Evolutionary conservation across 2,888 invertebrate genomes (phyloP).

Genomic region (Griposia aprilina): DNA sequence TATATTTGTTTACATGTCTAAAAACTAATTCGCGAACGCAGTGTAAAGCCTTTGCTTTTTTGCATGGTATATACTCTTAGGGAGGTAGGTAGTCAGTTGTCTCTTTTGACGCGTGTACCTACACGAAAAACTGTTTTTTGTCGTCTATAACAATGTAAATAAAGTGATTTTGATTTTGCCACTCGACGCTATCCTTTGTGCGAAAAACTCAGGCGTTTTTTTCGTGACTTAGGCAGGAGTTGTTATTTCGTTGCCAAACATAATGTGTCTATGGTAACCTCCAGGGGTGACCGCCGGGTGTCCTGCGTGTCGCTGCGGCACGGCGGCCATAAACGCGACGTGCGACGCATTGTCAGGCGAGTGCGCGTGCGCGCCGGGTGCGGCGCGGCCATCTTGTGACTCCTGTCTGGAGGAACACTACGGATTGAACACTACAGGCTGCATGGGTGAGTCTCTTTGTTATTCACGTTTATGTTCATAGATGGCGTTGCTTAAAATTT

Average conservation of each 20-base stretch:
- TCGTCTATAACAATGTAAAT: neutral
- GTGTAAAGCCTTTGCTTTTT: neutral
- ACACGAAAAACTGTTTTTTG: neutral
- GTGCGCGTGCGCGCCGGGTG: slow-evolving; percentile 94
- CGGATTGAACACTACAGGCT: slow-evolving; percentile 92
- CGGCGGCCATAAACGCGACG: slow-evolving; percentile 91
- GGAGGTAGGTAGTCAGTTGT: no score
- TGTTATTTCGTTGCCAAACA: neutral
- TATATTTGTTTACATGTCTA: neutral
- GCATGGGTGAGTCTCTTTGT: slow-evolving; percentile 91
- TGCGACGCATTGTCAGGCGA: slow-evolving; percentile 95
- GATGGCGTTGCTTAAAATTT: slow-evolving; percentile 59
- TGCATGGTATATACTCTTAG: no score
- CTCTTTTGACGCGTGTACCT: no score
- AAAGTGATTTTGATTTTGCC: no score
- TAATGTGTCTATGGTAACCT: neutral
- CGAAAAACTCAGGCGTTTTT: neutral
- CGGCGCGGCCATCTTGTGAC: slow-evolving; percentile 94
- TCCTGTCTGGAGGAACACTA: slow-evolving; percentile 93
- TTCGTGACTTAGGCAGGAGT: neutral
- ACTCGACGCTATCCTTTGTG: neutral
- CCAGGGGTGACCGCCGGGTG: slow-evolving; percentile 94
- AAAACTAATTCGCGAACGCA: neutral
- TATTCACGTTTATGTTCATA: slow-evolving; percentile 32
- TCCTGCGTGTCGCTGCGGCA: slow-evolving; percentile 94